A percentile compares a stretch with the other conserved stretches of the same genome.
Conservation (phyloP, 92 coral and sea anemone genomes). For the Actinostola sp. region DNA sequence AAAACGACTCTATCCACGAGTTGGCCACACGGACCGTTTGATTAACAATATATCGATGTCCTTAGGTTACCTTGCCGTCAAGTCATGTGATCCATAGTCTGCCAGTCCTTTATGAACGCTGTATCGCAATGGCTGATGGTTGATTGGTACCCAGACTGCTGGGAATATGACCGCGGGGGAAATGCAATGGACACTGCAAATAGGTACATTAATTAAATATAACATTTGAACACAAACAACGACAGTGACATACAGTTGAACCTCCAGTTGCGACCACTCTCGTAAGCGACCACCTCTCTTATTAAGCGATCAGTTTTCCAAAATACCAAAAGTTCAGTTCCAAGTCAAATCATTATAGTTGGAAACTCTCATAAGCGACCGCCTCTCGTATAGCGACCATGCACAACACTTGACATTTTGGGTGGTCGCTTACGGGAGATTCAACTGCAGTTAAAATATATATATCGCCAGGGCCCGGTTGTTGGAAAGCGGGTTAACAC, state of each 20-base stretch:
- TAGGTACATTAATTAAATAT: neutral
- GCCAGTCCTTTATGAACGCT: neutral
- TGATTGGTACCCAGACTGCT: constrained; percentile 76
- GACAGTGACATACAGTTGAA: neutral
- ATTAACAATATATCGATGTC: neutral
- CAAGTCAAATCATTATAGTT: too few relatives aligned
- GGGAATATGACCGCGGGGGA: constrained; percentile 60
- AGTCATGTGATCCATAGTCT: constrained; percentile 64
- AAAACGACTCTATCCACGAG: neutral
- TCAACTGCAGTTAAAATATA: too few relatives aligned
- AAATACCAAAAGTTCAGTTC: too few relatives aligned
- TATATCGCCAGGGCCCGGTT: too few relatives aligned
- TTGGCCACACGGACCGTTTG: neutral
- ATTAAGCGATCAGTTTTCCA: too few relatives aligned
- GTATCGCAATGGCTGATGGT: neutral
- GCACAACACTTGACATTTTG: too few relatives aligned
- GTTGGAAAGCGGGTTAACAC: too few relatives aligned
- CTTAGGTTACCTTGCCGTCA: constrained; percentile 61
- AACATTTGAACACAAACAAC: neutral
- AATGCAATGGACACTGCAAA: constrained; percentile 39
- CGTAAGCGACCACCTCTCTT: too few relatives aligned
- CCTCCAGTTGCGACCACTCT: neutral
- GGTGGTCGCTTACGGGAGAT: too few relatives aligned
- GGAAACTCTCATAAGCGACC: too few relatives aligned
- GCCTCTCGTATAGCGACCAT: too few relatives aligned